Conservation (phyloP, 2,113 vertebrate genomes). For the Cephalopterus ornatus region DNA sequence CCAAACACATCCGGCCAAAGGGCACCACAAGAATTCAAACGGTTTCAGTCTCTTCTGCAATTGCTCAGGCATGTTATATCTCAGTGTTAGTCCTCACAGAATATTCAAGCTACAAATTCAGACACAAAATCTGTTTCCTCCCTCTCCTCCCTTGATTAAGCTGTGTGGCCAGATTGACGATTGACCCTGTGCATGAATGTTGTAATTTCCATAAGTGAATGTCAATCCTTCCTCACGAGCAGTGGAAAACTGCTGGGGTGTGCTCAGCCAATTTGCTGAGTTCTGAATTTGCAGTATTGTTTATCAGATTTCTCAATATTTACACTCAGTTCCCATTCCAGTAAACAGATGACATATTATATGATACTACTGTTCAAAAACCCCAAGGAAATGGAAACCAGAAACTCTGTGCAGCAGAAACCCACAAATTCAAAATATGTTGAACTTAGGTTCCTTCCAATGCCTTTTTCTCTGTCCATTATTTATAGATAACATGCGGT, state of each 20-base stretch:
- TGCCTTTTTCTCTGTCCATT: not conserved
- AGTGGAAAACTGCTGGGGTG: not conserved
- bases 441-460: not conserved
- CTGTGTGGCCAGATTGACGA: not conserved
- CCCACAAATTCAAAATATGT: not conserved
- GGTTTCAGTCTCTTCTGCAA: constrained; percentile 4
- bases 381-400: not conserved
- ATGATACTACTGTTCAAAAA: constrained; percentile 14
- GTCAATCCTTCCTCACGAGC: not conserved
- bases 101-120: not conserved
- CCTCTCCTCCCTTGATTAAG: not conserved
- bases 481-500: not conserved
- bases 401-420: not conserved
- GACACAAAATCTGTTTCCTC: not conserved
- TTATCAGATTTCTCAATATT: constrained; percentile 56
- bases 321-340: not conserved
- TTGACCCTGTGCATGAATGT: not conserved
- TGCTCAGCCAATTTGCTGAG: not conserved
- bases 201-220: not conserved
- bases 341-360: constrained; percentile 47
- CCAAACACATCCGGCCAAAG: constrained; percentile 44
- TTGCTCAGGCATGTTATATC: not conserved
- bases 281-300: constrained; percentile 11
- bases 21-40: constrained; percentile 41
- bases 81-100: not conserved